Conservation (phyloP, 1,140 invertebrate genomes). For the Episyrphus balteatus region DNA sequence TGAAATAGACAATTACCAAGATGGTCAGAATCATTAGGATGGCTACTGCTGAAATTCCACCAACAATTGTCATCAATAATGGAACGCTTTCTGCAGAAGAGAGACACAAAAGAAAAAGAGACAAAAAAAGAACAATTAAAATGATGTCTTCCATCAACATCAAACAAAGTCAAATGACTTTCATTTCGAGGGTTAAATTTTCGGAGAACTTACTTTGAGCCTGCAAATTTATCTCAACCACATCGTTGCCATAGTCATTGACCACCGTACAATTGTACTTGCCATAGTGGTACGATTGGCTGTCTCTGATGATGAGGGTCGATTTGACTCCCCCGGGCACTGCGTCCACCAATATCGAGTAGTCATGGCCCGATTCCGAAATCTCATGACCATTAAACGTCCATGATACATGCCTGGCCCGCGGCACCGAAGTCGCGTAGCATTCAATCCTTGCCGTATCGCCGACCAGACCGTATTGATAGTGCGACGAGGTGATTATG, state of each 20-base stretch:
- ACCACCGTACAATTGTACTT: conserved; percentile 88
- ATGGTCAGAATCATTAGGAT: conserved; percentile 25
- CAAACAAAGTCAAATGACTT: neutral
- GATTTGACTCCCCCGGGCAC: conserved; percentile 57
- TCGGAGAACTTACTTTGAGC: conserved; percentile 67
- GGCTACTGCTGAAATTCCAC: conserved; percentile 22
- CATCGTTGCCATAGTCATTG: conserved; percentile 81
- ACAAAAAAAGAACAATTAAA: too few relatives aligned
- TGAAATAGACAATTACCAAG: conserved; percentile 27
- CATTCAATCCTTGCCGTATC: conserved; percentile 79
- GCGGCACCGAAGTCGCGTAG: conserved; percentile 74
- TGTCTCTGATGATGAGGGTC: conserved; percentile 72
- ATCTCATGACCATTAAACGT: conserved; percentile 73
- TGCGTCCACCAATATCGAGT: conserved; percentile 52
- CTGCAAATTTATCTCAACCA: conserved; percentile 68
- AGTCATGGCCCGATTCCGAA: conserved; percentile 45
- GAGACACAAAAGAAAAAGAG: neutral
- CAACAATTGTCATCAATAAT: conserved; percentile 27
- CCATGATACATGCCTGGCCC: conserved; percentile 73
- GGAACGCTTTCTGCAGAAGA: conserved; percentile 23
- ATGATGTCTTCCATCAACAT: too few relatives aligned
- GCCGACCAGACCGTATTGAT: conserved; percentile 68
- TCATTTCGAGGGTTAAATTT: neutral
- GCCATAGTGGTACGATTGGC: conserved; percentile 77
- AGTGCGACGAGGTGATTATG: conserved; percentile 58